phyloP scores from a whole-genome alignment of 1,140 invertebrate genomes.

The Zaprionus africanus region DNA sequence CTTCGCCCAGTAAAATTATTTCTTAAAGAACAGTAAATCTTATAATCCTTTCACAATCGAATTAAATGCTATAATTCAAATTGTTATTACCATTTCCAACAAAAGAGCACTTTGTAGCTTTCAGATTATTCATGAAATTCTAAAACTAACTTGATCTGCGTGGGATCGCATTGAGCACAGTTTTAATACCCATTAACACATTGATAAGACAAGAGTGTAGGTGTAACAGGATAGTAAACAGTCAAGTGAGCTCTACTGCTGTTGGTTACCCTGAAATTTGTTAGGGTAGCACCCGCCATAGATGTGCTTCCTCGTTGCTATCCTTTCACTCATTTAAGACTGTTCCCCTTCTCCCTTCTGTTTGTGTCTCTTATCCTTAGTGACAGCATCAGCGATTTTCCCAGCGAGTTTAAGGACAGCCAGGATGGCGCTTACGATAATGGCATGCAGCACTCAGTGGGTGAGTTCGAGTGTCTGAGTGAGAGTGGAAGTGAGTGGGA shows the following conservation, averaged over 20 bases:
- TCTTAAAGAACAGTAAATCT: no score
- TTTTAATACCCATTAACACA: no score
- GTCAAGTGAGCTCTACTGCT: neutral
- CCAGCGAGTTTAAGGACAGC: slow-evolving; percentile 85
- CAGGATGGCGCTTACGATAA: slow-evolving; percentile 82
- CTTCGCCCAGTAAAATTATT: no score
- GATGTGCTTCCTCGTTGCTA: neutral
- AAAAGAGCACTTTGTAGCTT: no score
- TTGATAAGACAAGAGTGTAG: neutral
- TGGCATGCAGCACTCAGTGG: slow-evolving; percentile 87
- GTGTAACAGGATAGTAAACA: neutral
- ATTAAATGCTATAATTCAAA: no score
- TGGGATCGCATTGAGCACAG: no score
- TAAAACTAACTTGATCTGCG: no score
- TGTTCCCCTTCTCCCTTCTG: slow-evolving; percentile 2
- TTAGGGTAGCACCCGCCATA: neutral
- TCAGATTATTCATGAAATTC: no score
- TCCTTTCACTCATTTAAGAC: slow-evolving; percentile 39
- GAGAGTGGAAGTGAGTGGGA: neutral
- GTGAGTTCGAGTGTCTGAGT: slow-evolving; percentile 77
- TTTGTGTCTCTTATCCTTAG: slow-evolving; percentile 45
- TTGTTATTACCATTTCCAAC: no score
- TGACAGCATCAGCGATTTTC: slow-evolving; percentile 87
- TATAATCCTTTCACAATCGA: no score
- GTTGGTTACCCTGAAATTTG: neutral